Base-by-base conservation (phyloP, 1,140 invertebrate species). In the Charaxes varanes region DNA sequence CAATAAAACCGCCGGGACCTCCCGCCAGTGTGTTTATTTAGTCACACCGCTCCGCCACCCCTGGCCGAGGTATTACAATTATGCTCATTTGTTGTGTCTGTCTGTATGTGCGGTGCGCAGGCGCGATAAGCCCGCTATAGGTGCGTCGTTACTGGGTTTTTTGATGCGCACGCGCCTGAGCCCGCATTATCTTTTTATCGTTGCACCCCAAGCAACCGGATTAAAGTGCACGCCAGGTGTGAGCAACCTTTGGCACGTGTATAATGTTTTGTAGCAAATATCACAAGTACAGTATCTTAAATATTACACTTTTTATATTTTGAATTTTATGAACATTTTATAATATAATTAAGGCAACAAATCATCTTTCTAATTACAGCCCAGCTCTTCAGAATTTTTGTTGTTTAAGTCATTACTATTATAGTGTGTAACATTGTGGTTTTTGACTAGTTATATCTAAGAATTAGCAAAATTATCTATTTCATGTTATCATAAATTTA, bases 141-240 rank as follows among this genome's bases (percentile, higher is more conserved):
- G 77, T 79, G 72, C 62, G 65, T 79, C 72, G 62, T 79, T 78
- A 81, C 45, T 53, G 34, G 44, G 58, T 73, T 70, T 71, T 70
- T 62, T 63, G 64, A 65, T 79, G 77, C 77, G 77, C 77, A 76
- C 74, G 74, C 77, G 77, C 66, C 74, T 64, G 30, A 37, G 54
- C 58, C 62, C 61, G 66, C 65, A 78, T 81, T 81, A 81, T 81
- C 74, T 79, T 81, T 81, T 81, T 81, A 81, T 81, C 77, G 77
- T 65, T 57, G 70, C 71, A 73, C 72, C 77, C 74, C 73, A 73
- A 66, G 68, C 59, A 41, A 38, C 46, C 13, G 73, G 73, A 81
- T 81, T 81, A 78, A 33, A 57, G 51, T 37, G 32, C 34, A 23
- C 14, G 32, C 28, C 70, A 78, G 77, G 32, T 41, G 62, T 68